Conservation (phyloP, 37 sponge, comb jelly and placozoan species). For the Spongilla lacustris region DNA sequence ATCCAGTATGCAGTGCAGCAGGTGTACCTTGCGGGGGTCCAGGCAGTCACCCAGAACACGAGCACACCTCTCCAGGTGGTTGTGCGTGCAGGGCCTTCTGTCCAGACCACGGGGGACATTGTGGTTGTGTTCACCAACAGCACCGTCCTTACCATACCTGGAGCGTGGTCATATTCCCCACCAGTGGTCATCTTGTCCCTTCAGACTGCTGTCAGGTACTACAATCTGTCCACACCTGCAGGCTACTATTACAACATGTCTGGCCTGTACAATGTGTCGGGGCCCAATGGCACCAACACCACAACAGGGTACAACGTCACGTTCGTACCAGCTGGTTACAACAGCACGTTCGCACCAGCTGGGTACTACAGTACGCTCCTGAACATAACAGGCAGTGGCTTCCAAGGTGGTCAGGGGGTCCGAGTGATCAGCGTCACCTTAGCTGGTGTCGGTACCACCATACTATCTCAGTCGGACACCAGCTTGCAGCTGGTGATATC, state of each 20-base stretch:
- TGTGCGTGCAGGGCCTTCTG: slow-evolving; percentile 24
- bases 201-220: background rate
- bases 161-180: slow-evolving; percentile 36
- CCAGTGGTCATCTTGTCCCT: slow-evolving; percentile 9
- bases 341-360: background rate
- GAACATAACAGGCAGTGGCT: slow-evolving; percentile 20
- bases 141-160: slow-evolving; percentile 16
- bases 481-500: slow-evolving; percentile 17
- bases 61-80: background rate
- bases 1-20: background rate
- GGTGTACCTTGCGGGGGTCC: slow-evolving; percentile 25
- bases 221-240: background rate
- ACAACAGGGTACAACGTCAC: no score
- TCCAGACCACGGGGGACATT: slow-evolving; percentile 12
- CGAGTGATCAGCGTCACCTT: slow-evolving; percentile 7
- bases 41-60: background rate
- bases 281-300: no score
- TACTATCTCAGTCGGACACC: slow-evolving; percentile 37
- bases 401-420: slow-evolving; percentile 25
- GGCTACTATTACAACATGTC: slow-evolving; percentile 57
- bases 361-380: slow-evolving; percentile 13
- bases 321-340: no score
- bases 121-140: background rate
- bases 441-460: slow-evolving; percentile 32
- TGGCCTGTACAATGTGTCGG: no score